phyloP scores from a whole-genome alignment of 35 echinoderm and acorn worm genomes.

The Anneissia japonica region DNA sequence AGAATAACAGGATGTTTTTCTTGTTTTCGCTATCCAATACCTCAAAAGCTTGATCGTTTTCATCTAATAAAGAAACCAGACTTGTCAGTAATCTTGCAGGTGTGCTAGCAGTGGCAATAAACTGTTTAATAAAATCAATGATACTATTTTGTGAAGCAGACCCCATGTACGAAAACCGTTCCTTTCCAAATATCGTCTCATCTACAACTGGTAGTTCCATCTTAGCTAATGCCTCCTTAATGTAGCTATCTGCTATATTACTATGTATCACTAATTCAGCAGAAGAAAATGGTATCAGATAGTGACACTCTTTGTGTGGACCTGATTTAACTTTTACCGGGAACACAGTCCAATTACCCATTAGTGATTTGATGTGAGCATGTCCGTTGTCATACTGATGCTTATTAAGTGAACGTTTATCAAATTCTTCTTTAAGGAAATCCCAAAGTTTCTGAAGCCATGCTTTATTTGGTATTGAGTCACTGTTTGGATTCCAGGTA shows the following conservation, averaged over 20 bases:
- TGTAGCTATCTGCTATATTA: not conserved
- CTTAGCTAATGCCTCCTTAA: not conserved
- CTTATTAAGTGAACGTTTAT: not conserved
- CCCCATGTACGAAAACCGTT: not conserved
- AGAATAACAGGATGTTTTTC: slow-evolving; percentile 13
- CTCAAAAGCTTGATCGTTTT: slow-evolving; percentile 5
- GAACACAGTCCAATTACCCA: not conserved
- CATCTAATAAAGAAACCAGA: not conserved
- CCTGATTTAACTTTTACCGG: not conserved
- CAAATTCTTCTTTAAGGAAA: slow-evolving; percentile 32
- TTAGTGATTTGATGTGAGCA: not conserved
- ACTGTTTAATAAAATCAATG: not conserved
- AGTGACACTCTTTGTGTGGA: not conserved
- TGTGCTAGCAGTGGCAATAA: not conserved
- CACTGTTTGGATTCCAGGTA: not conserved
- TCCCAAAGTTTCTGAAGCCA: not conserved
- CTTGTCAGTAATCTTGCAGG: not conserved
- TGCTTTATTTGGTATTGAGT: not conserved
- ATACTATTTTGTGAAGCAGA: not conserved
- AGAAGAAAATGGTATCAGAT: not conserved
- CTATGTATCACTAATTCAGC: not conserved
- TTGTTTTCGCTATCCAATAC: not conserved
- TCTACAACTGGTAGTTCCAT: not conserved
- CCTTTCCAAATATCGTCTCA: not conserved
- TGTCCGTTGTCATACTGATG: not conserved